Evolutionary conservation across 2,888 invertebrate species (phyloP).

Genomic region (Hydriomena furcata): DNA sequence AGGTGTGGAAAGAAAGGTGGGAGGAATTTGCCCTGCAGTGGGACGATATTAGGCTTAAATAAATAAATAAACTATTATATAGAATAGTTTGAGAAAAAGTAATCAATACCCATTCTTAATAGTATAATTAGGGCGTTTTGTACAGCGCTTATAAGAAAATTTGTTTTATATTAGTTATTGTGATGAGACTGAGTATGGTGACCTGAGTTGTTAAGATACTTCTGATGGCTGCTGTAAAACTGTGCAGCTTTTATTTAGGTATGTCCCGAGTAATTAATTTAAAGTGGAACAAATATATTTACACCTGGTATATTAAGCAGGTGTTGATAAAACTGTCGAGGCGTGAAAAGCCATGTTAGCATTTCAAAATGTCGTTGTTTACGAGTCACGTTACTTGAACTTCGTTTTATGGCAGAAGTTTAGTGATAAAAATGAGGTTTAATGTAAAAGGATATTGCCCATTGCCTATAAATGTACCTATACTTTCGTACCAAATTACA

Average conservation of each 20-base stretch:
- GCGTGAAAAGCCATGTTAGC: constrained; percentile 56
- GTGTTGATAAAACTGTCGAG: constrained; percentile 46
- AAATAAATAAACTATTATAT: too few relatives aligned
- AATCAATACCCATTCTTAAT: too few relatives aligned
- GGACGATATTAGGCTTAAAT: too few relatives aligned
- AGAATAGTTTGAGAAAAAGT: too few relatives aligned
- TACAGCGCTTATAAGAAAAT: too few relatives aligned
- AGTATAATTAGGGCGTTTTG: too few relatives aligned
- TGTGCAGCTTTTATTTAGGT: constrained; percentile 27
- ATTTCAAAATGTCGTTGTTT: constrained; percentile 61
- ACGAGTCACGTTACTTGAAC: constrained; percentile 20
- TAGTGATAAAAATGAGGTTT: background rate
- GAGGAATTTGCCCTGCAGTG: too few relatives aligned
- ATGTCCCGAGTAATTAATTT: constrained; percentile 37
- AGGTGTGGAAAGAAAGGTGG: too few relatives aligned
- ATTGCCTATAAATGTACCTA: background rate
- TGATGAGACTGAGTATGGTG: too few relatives aligned
- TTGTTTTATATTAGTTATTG: too few relatives aligned
- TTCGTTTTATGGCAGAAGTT: constrained; percentile 13
- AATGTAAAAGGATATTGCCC: too few relatives aligned
- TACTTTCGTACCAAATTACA: too few relatives aligned
- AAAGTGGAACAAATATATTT: constrained; percentile 31
- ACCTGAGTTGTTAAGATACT: constrained; percentile 7
- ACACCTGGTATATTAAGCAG: constrained; percentile 48
- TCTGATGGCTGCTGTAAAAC: constrained; percentile 9